Base-by-base conservation (phyloP, 2,888 invertebrate species). In the Eupsilia transversa region DNA sequence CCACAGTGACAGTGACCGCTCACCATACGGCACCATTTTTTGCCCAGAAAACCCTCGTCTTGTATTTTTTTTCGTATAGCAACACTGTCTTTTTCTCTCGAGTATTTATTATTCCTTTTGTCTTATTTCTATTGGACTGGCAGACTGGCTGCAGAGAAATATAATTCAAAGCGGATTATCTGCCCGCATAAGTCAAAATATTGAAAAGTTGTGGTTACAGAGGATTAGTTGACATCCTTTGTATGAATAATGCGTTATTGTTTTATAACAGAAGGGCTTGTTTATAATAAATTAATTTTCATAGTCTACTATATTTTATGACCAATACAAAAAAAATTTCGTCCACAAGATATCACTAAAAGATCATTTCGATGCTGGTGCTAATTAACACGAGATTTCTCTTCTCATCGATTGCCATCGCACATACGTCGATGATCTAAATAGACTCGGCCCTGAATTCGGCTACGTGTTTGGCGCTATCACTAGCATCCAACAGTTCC, bases 11-110 rank as follows among this genome's bases (percentile, higher is more conserved):
- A n/a, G 83, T 81, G 86, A 80, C 82, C 82, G 84, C 77, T 74
- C 82, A 70, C 87, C 94, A 93, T 93, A 92, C 93, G 92, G 91
- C 90, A 89, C 91, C 82, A 86, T 89, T 92, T 93, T 93, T 94
- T 91, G 89, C 88, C 85, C 89, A 88, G 89, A 88, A 89, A 86
- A 89, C 89, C 90, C 89, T 88, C 86, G 77, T 81, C 84, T 87
- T 89, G 88, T 90, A 61, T 86, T 88, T 91, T 89, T 75, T 91
- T 89, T 81, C 87, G 78, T 86, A 82, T 84, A 82, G 89, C 88
- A 89, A 91, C 90, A 89, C 89, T 90, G 91, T 91, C 90, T 91
- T 91, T 92, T 91, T 88, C 91, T 91, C 88, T 86, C 78, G 68
- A 77, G 68, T 78, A 64, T 87, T 77, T 87, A 80, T 85, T 82